Evolutionary conservation across 2,113 vertebrate species (phyloP).

Genomic region (Misgurnus mizolepis): DNA sequence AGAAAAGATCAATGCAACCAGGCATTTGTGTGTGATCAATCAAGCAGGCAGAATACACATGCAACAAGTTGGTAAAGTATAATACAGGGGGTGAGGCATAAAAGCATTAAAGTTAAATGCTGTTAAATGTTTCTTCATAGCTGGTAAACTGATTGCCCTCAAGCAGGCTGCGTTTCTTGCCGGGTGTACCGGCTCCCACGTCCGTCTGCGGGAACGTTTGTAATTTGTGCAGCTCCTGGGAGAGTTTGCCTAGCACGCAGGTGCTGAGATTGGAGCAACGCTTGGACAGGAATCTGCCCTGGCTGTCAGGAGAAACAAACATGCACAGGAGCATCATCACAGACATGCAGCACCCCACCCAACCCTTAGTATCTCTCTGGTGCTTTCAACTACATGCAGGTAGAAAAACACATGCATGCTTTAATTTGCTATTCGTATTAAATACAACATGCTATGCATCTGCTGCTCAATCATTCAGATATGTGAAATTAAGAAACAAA

Average conservation of each 20-base stretch:
- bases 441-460: conserved; percentile 19
- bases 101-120: conserved; percentile 64
- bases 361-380: background rate
- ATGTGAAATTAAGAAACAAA: background rate
- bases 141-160: conserved; percentile 77
- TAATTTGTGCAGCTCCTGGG: conserved; percentile 89
- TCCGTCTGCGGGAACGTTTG: conserved; percentile 87
- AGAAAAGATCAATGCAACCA: conserved; percentile 61
- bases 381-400: conserved; percentile 11
- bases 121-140: conserved; percentile 76
- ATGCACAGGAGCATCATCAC: conserved; percentile 57
- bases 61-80: conserved; percentile 62
- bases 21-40: conserved; percentile 62
- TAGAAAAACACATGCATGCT: too few species aligned
- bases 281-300: conserved; percentile 86
- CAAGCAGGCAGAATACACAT: conserved; percentile 75
- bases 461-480: too few species aligned
- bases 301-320: conserved; percentile 81
- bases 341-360: background rate
- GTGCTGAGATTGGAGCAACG: conserved; percentile 92
- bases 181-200: conserved; percentile 86
- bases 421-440: too few species aligned
- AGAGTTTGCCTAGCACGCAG: conserved; percentile 86
- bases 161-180: conserved; percentile 84
- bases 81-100: background rate